Conservation (phyloP, 2,797 vertebrate species). For the Tragelaphus eurycerus region DNA sequence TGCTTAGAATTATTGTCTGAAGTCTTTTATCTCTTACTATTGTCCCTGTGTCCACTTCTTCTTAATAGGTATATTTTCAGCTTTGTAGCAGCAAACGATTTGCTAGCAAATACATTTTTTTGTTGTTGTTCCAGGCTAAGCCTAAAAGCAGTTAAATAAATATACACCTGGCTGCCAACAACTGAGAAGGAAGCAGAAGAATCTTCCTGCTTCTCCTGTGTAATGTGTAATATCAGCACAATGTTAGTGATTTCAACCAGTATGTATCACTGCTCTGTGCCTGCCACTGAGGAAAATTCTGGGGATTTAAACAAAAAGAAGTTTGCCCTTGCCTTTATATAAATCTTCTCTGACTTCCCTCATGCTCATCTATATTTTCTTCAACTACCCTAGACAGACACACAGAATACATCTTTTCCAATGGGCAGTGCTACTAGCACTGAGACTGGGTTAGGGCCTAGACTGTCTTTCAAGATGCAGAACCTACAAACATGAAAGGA, state of each 20-base stretch:
- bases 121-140: not conserved
- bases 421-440: not conserved
- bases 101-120: not conserved
- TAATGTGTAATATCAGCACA: not conserved
- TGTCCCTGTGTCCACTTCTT: not conserved
- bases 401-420: not conserved
- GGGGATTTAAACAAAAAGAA: not conserved
- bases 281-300: not conserved
- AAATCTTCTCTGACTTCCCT: not conserved
- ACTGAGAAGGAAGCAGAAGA: not conserved
- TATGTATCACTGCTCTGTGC: not conserved
- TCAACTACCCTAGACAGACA: not conserved
- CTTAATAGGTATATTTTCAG: not conserved
- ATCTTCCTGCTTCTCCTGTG: not conserved
- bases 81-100: not conserved
- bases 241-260: not conserved
- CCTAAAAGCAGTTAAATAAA: constrained; percentile 35
- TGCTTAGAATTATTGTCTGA: not conserved
- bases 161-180: not conserved
- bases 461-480: not conserved
- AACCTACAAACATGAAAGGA: not conserved
- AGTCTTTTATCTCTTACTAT: not conserved
- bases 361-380: not conserved
- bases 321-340: not conserved
- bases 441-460: not conserved